Evolutionary conservation across 2,888 invertebrate genomes (phyloP).

Genomic region (Drosophila seclusa): DNA sequence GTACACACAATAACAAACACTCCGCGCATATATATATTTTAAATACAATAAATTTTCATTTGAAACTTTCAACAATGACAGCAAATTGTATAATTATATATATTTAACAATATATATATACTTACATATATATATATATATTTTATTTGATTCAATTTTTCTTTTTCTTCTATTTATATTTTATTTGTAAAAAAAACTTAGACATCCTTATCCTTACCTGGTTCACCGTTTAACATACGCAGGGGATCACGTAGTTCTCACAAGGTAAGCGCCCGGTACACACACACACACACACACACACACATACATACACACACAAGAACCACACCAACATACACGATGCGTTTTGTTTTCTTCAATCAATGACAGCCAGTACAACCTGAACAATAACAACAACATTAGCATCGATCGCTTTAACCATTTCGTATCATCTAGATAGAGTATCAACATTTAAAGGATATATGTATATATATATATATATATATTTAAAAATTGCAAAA

Average conservation of each 20-base stretch:
- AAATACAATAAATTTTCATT: constrained; percentile 34
- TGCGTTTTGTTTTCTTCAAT: constrained; percentile 38
- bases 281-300: constrained; percentile 24
- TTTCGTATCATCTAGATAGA: constrained; percentile 45
- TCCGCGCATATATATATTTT: constrained; percentile 31
- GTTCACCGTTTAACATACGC: constrained; percentile 97
- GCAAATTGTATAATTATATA: constrained; percentile 39
- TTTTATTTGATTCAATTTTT: constrained; percentile 79
- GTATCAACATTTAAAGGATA: constrained; percentile 6
- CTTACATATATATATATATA: constrained; percentile 38
- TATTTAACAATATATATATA: constrained; percentile 16
- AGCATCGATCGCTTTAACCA: constrained; percentile 35
- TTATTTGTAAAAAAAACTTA: constrained; percentile 84
- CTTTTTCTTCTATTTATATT: constrained; percentile 73
- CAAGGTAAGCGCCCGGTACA: constrained; percentile 85
- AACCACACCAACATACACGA: constrained; percentile 10
- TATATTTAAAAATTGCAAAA: constrained; percentile 10
- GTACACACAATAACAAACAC: constrained; percentile 27
- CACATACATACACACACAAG: constrained; percentile 5
- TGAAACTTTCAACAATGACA: constrained; percentile 31
- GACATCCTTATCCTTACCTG: constrained; percentile 98
- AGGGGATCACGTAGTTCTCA: constrained; percentile 96
- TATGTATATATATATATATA: constrained; percentile 3
- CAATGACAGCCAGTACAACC: constrained; percentile 56
- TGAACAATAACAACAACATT: constrained; percentile 45